These are phyloP conservation scores for Phymastichus coffea DNA, from an alignment of 1,140 invertebrate genomes.

Conservation along the genomic window DNA sequence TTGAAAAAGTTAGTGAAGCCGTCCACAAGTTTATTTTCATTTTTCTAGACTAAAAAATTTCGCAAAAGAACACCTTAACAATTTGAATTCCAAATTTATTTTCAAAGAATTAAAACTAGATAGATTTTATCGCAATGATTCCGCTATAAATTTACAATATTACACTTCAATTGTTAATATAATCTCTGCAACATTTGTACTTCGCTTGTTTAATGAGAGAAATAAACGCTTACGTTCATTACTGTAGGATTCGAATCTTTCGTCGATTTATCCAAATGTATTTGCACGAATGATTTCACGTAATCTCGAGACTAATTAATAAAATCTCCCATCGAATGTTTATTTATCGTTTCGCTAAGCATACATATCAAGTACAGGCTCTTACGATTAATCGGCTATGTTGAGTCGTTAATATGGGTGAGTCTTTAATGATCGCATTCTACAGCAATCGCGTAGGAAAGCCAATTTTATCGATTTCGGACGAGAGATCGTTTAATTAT, in stretches of 20 bases:
- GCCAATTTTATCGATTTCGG: slow-evolving; percentile 29
- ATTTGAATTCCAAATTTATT: neutral
- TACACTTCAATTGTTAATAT: neutral
- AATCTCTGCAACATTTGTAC: slow-evolving; percentile 17
- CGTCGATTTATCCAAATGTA: neutral
- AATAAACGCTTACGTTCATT: slow-evolving; percentile 10
- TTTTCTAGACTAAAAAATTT: no score
- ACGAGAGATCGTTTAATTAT: slow-evolving; percentile 36
- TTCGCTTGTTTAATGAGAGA: neutral
- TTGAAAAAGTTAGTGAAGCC: no score
- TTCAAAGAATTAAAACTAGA: neutral
- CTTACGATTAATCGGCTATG: slow-evolving; percentile 4
- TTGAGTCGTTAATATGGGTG: neutral
- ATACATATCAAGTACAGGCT: neutral
- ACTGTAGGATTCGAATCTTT: neutral
- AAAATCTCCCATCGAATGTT: neutral
- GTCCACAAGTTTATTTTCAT: no score
- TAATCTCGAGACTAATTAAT: neutral
- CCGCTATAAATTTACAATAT: slow-evolving; percentile 13
- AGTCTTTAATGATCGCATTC: slow-evolving; percentile 1
- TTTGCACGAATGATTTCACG: neutral
- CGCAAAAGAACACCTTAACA: neutral
- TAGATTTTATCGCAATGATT: neutral
- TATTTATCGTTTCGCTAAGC: neutral
- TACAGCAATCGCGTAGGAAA: slow-evolving; percentile 13